Base-by-base conservation (phyloP, 2,888 invertebrate genomes). In the Lathronympha strigana region DNA sequence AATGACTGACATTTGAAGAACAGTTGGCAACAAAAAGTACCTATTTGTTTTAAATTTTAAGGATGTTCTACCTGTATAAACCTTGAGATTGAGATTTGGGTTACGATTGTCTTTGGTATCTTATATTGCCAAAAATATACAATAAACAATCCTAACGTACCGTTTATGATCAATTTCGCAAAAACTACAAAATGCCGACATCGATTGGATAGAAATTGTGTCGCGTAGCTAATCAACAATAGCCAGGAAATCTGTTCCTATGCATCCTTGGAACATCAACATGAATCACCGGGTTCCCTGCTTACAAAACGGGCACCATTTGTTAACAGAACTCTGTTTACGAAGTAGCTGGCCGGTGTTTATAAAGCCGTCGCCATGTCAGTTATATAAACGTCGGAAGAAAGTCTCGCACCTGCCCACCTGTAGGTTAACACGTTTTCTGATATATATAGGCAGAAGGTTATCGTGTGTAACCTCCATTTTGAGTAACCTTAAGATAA, bases 391-490 rank as follows among this genome's bases (percentile, higher is more conserved):
- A 80, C 73, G 64, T 72, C 68, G 67, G 72, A 83, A 84, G 82
- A 86, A 86, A 83, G 82, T 77, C 72, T 69, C 70, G 68, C 75
- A 78, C 77, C 78, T 75, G 76, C 47, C 23, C 58, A 66, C 71
- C 61, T 72, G 70, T 84, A 83, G 81, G 82, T 83, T 76, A 83
- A 83, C 81, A 43, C 75, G 81, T 83, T n/a, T 81, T 78, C 78
- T 68, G 72, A 84, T 82, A 82, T 72, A 85, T 82, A 82, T 82
- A 81, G 78, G 76, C 74, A 77, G 82, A 86, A 87, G 87, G 87
- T 79, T 82, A 78, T 74, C 76, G 61, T 73, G 73, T 68, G 69
- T 75, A 79, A 81, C 83, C 81, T 83, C 77, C 77, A 71, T 62
- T 67, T 68, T 62, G 69, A 73, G 69, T 76, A 74, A 74, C 76